Conservation (phyloP, 2,113 vertebrate genomes). For the Poeciliopsis prolifica region DNA sequence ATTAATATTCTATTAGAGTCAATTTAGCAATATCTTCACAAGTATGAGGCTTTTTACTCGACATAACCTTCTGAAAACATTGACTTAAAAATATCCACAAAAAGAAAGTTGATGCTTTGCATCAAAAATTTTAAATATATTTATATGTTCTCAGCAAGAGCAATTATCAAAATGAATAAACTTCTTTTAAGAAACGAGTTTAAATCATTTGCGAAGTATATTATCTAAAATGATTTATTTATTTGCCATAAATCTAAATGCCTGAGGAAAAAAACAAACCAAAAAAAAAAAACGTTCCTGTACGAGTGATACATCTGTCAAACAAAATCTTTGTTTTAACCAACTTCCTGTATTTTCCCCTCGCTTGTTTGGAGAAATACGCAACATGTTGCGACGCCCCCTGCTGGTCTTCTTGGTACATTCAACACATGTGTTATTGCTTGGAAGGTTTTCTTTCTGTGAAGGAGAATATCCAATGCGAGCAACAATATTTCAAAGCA, state of each 20-base stretch:
- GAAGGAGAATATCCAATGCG: neutral
- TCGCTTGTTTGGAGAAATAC: neutral
- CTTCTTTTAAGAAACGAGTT: too few relatives aligned
- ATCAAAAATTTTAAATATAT: neutral
- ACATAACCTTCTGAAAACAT: neutral
- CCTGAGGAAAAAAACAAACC: too few relatives aligned
- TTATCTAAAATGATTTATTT: too few relatives aligned
- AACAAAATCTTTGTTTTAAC: neutral
- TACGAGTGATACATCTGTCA: neutral
- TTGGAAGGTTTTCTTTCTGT: neutral
- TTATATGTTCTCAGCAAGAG: neutral
- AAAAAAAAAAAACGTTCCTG: neutral
- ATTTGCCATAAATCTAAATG: too few relatives aligned
- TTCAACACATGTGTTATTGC: neutral
- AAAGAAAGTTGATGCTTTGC: neutral
- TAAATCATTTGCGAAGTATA: too few relatives aligned
- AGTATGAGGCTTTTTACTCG: neutral
- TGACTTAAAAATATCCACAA: neutral
- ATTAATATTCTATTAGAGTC: neutral
- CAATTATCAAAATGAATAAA: neutral
- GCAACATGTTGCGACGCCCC: neutral
- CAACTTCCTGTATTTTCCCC: slow-evolving; percentile 26
- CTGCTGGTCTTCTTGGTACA: neutral
- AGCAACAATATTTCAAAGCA: neutral
- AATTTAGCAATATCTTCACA: neutral